Conservation (phyloP, 2,888 invertebrate species). For the Rambutsinella grinnellia region DNA sequence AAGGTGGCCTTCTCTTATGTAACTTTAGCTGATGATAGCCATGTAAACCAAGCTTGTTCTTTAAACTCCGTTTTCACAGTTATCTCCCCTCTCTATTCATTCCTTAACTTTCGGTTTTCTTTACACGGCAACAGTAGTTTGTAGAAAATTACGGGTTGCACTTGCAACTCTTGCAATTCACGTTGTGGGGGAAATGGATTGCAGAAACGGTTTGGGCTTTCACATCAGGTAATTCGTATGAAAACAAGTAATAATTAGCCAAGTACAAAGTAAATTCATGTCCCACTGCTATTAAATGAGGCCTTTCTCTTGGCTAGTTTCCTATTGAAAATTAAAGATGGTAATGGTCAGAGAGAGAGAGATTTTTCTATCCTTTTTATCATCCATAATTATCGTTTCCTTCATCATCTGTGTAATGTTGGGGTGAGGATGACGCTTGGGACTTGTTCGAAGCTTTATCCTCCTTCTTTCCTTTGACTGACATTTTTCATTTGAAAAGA, state of each 20-base stretch:
- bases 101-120: constrained; percentile 33
- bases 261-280: background rate
- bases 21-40: background rate
- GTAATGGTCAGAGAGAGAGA: background rate
- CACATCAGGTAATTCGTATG: background rate
- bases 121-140: background rate
- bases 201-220: background rate
- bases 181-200: background rate
- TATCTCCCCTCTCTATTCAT: background rate
- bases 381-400: background rate
- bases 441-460: background rate
- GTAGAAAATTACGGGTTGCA: too few relatives aligned
- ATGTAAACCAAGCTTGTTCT: too few relatives aligned
- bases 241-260: background rate
- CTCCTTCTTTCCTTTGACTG: background rate
- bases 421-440: background rate
- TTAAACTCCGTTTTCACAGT: constrained; percentile 11
- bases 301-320: background rate
- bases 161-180: too few relatives aligned
- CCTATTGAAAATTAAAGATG: background rate
- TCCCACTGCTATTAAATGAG: background rate
- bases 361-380: background rate
- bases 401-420: background rate
- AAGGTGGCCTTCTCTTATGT: background rate
- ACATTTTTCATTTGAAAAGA: background rate